These are phyloP conservation scores for Zaprionus kolodkinae DNA, from an alignment of 1,140 invertebrate genomes.

Conservation along the genomic window DNA sequence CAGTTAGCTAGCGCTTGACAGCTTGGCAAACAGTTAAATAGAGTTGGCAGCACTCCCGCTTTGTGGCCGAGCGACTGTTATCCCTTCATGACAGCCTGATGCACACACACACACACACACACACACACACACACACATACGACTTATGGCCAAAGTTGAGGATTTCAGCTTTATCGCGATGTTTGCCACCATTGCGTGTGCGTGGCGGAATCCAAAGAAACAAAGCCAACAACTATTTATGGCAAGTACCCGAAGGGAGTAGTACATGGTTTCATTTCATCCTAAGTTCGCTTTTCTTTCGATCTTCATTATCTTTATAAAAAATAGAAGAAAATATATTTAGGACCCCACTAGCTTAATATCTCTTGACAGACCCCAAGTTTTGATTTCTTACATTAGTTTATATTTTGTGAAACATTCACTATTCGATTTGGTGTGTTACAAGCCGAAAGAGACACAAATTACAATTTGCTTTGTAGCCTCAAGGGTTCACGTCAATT, in stretches of 20 bases:
- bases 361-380: no score
- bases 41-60: constrained; percentile 63
- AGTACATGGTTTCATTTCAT: no score
- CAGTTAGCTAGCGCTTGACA: constrained; percentile 80
- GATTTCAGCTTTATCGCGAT: constrained; percentile 30
- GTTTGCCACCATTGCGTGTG: constrained; percentile 1
- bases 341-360: no score
- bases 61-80: constrained; percentile 41
- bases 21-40: constrained; percentile 81
- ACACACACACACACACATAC: constrained; percentile 22
- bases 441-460: not conserved
- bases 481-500: not conserved
- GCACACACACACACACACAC: constrained; percentile 25
- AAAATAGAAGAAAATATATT: no score
- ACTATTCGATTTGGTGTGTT: not conserved
- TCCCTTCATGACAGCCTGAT: constrained; percentile 26
- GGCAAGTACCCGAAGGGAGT: no score
- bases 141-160: constrained; percentile 20
- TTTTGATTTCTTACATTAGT: constrained; percentile 7
- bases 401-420: not conserved
- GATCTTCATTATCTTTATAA: no score
- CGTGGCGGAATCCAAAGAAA: not conserved
- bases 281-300: no score
- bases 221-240: not conserved
- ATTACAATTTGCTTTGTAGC: not conserved